Conservation (phyloP, 2,888 invertebrate genomes). For the Augochlorella aurata region DNA sequence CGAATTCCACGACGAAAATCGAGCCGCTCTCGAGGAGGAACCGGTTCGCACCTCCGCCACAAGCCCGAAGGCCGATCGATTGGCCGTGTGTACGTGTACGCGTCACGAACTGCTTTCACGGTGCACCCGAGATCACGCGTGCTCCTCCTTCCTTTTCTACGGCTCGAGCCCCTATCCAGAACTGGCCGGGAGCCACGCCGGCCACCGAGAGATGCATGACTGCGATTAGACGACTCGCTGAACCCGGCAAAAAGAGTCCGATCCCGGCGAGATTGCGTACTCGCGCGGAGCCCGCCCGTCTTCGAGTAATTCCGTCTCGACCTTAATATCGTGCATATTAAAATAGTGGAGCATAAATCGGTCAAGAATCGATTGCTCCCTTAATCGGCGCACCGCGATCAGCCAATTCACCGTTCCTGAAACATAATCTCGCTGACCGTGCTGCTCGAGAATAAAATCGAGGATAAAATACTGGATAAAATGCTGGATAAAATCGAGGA, state of each 20-base stretch:
- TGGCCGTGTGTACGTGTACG: conserved; percentile 21
- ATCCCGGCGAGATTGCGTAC: conserved; percentile 37
- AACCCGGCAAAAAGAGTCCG: conserved; percentile 24
- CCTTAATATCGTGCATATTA: conserved; percentile 43
- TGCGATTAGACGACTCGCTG: conserved; percentile 53
- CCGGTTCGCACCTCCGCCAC: conserved; percentile 73
- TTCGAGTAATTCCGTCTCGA: conserved; percentile 8
- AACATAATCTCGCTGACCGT: background rate
- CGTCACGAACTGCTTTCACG: conserved; percentile 60
- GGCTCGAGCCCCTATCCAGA: conserved; percentile 57
- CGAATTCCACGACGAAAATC: conserved; percentile 67
- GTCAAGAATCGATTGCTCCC: conserved; percentile 9
- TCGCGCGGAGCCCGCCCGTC: background rate
- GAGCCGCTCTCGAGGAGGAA: conserved; percentile 58
- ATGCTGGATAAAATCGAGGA: no score
- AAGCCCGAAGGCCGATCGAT: conserved; percentile 72
- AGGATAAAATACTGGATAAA: no score
- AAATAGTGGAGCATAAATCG: conserved; percentile 22
- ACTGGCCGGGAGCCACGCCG: conserved; percentile 58
- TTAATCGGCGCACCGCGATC: background rate
- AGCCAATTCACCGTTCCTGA: background rate
- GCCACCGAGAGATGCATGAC: conserved; percentile 50
- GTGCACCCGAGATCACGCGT: conserved; percentile 59
- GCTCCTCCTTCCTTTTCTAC: conserved; percentile 29
- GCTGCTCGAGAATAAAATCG: background rate